Evolutionary conservation across 2,113 vertebrate species (phyloP).

Genomic region (Elanoides forficatus): DNA sequence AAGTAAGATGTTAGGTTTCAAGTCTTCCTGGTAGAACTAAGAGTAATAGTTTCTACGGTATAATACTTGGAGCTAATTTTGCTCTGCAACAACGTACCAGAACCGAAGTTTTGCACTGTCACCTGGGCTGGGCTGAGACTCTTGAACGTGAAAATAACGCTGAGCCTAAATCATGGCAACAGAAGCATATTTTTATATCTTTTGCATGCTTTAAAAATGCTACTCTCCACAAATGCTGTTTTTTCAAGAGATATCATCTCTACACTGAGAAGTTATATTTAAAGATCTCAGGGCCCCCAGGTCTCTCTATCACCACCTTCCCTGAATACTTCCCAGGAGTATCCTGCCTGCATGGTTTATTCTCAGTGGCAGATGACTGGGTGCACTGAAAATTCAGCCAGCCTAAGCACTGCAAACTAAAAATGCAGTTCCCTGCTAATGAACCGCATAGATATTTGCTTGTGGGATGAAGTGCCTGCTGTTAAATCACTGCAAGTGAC

Average conservation of each 20-base stretch:
- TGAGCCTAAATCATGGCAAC: neutral
- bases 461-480: neutral
- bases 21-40: neutral
- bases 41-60: neutral
- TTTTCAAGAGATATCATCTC: neutral
- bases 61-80: neutral
- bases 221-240: neutral
- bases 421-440: neutral
- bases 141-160: neutral
- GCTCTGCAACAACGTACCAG: neutral
- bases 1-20: neutral
- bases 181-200: neutral
- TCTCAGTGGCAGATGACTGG: neutral
- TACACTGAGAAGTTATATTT: neutral
- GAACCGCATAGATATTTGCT: neutral
- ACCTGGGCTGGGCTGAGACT: neutral
- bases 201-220: neutral
- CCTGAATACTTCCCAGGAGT: neutral
- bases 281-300: neutral
- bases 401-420: neutral
- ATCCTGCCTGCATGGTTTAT: neutral
- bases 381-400: neutral
- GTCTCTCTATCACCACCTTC: neutral
- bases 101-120: neutral
- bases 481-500: neutral